These are phyloP conservation scores for Vidua chalybeata DNA, from an alignment of 2,113 vertebrate genomes.

Conservation along the genomic window DNA sequence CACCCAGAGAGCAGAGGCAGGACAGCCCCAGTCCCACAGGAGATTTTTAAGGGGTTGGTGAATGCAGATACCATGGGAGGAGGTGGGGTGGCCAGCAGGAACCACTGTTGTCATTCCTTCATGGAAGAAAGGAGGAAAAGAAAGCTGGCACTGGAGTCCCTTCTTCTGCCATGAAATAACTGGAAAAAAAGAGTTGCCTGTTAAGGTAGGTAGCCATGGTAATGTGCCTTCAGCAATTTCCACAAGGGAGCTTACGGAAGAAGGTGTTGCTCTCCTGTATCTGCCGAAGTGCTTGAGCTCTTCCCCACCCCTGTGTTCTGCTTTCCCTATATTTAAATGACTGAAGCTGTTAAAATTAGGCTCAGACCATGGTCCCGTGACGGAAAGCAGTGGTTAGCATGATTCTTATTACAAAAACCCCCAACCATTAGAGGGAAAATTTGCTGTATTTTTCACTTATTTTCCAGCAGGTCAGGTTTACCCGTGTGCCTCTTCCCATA, in stretches of 20 bases:
- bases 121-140: background rate
- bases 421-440: background rate
- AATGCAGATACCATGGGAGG: rapidly evolving
- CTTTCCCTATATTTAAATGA: background rate
- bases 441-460: background rate
- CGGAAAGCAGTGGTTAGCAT: background rate
- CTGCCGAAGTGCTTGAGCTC: background rate
- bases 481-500: background rate
- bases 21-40: background rate
- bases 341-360: background rate
- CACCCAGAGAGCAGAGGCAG: background rate
- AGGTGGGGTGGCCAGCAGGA: background rate
- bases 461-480: background rate
- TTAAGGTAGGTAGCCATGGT: background rate
- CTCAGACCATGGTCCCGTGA: background rate
- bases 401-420: background rate
- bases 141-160: background rate
- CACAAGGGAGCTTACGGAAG: background rate
- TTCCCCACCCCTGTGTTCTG: background rate
- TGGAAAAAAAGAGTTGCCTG: background rate
- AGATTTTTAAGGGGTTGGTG: background rate
- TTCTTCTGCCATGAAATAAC: background rate
- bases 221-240: background rate
- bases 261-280: background rate
- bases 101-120: background rate